Evolutionary conservation across 2,113 vertebrate species (phyloP).

Genomic region (Salvelinus alpinus): DNA sequence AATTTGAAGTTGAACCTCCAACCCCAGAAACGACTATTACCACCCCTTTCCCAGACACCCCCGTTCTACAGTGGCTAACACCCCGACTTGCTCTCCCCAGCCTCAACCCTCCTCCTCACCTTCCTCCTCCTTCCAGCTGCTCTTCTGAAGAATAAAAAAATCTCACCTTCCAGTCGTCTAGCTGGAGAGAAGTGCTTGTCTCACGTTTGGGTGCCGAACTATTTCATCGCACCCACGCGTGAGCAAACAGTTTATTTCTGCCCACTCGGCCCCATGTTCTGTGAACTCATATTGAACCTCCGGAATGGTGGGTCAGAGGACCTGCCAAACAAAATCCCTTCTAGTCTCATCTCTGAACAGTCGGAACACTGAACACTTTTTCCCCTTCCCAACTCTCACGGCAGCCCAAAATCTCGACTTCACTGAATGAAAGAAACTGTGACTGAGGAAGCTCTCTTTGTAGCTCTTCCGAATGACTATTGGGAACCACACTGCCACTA

Average conservation of each 20-base stretch:
- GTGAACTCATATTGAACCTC: constrained; percentile 69
- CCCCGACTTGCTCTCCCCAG: too few species aligned
- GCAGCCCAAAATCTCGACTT: constrained; percentile 12
- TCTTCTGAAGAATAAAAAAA: too few species aligned
- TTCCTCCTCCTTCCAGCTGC: too few species aligned
- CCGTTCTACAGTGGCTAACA: too few species aligned
- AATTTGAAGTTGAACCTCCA: too few species aligned
- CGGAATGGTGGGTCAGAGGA: constrained; percentile 62
- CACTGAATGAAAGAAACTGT: background rate
- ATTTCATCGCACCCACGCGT: constrained; percentile 71
- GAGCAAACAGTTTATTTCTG: constrained; percentile 79
- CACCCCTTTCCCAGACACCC: too few species aligned
- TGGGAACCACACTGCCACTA: background rate
- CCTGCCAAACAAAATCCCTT: constrained; percentile 56
- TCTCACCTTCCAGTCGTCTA: too few species aligned
- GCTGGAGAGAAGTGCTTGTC: constrained; percentile 42
- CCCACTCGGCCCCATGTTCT: constrained; percentile 61
- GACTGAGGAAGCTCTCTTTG: background rate
- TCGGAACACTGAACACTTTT: background rate
- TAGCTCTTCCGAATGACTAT: background rate
- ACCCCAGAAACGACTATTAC: too few species aligned
- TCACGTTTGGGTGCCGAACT: constrained; percentile 46
- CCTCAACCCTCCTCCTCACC: too few species aligned
- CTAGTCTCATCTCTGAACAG: background rate
- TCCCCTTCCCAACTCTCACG: background rate